Percentiles rank a stretch among this genome's conserved stretches.
phyloP scores from a whole-genome alignment of 1,140 invertebrate species.

The Trachelipus rathkii region DNA sequence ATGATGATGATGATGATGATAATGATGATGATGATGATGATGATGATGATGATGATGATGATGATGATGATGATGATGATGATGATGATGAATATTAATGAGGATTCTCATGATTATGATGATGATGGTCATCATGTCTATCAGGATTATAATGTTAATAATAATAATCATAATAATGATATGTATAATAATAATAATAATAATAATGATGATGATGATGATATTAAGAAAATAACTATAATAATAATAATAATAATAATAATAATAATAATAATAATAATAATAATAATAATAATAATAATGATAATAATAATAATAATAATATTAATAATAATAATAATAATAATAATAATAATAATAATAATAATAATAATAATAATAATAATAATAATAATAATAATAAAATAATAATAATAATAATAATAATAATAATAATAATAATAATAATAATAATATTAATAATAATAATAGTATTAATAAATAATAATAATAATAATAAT shows the following conservation, averaged over 20 bases:
- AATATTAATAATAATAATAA: not conserved
- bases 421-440: too few relatives aligned
- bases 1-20: constrained; percentile 9
- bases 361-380: not conserved
- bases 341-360: not conserved
- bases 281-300: too few relatives aligned
- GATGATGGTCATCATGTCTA: not conserved
- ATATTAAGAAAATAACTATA: not conserved
- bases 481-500: not conserved
- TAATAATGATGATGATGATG: not conserved
- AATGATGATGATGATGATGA: constrained; percentile 9
- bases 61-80: constrained; percentile 10
- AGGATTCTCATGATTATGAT: not conserved
- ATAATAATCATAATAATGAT: too few relatives aligned
- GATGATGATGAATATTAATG: too few relatives aligned
- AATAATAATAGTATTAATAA: not conserved
- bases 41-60: constrained; percentile 6
- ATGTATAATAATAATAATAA: too few relatives aligned
- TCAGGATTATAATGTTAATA: too few relatives aligned
- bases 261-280: constrained; percentile 11
- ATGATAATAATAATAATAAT: too few relatives aligned
- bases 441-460: too few relatives aligned
- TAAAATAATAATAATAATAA: too few relatives aligned
- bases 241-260: constrained; percentile 7
- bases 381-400: too few relatives aligned